These are phyloP conservation scores for Acanthaster planci DNA, from an alignment of 35 echinoderm and acorn worm genomes.

Conservation along the genomic window DNA sequence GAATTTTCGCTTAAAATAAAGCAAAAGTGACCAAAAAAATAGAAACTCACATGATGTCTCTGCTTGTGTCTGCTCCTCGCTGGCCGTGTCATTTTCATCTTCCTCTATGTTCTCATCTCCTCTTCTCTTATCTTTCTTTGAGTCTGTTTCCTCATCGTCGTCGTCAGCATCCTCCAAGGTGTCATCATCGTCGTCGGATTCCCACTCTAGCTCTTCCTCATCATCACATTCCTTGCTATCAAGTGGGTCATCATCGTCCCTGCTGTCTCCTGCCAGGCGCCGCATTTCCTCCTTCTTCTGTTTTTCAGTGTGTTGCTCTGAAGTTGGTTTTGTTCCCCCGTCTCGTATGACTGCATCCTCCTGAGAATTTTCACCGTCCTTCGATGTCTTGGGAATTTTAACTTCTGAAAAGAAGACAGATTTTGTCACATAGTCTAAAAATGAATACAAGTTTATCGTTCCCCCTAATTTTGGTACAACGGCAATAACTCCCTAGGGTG, in stretches of 20 bases:
- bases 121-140: neutral
- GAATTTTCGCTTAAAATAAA: no score
- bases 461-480: no score
- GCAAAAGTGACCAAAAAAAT: no score
- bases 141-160: neutral
- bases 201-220: neutral
- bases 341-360: no score
- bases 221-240: neutral
- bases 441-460: no score
- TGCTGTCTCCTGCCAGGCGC: neutral
- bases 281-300: slow-evolving; percentile 4
- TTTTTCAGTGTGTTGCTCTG: neutral
- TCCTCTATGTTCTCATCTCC: neutral
- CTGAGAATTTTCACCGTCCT: no score
- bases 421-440: no score
- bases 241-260: neutral
- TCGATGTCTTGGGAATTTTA: no score
- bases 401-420: no score
- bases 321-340: no score
- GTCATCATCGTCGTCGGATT: slow-evolving; percentile 23
- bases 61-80: neutral
- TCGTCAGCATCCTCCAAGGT: neutral
- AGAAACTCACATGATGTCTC: neutral
- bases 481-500: no score
- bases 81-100: slow-evolving; percentile 9